phyloP scores from a whole-genome alignment of 2,113 vertebrate genomes.

The Notarius lentiginosus region DNA sequence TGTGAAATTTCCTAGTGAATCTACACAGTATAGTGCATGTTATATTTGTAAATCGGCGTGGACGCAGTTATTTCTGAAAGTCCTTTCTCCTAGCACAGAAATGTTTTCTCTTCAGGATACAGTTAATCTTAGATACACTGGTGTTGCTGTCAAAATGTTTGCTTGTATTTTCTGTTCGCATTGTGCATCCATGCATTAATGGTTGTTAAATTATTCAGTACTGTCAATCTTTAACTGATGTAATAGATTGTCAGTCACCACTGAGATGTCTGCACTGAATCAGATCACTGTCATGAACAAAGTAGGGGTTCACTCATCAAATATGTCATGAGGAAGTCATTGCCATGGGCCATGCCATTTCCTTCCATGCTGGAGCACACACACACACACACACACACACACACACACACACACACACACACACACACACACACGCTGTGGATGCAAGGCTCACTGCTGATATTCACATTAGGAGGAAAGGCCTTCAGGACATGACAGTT shows the following conservation, averaged over 20 bases:
- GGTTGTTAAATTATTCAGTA: slow-evolving; percentile 31
- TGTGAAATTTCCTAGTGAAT: not conserved
- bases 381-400: slow-evolving; percentile 9
- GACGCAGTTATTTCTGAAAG: slow-evolving; percentile 7
- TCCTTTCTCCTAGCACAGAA: not conserved
- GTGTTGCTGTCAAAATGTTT: slow-evolving; percentile 30
- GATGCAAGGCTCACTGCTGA: slow-evolving; percentile 29
- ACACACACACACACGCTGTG: slow-evolving; percentile 19
- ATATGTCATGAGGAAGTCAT: slow-evolving; percentile 41
- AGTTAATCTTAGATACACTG: slow-evolving; percentile 16
- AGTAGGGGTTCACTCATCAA: slow-evolving; percentile 43
- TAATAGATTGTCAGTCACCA: slow-evolving; percentile 37
- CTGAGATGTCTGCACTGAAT: slow-evolving; percentile 40
- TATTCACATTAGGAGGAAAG: slow-evolving; percentile 53
- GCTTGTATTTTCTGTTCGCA: slow-evolving; percentile 15
- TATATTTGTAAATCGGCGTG: not conserved
- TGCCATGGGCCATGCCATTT: slow-evolving; percentile 42
- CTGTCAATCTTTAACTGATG: slow-evolving; percentile 44
- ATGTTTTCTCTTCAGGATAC: not conserved
- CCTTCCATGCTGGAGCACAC: slow-evolving; percentile 33
- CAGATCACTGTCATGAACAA: slow-evolving; percentile 46
- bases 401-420: slow-evolving; percentile 27
- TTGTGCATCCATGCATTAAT: slow-evolving; percentile 30
- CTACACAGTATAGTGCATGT: not conserved
- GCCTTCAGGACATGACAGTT: slow-evolving; percentile 46